Conservation (phyloP, 2,113 vertebrate genomes). For the Actinemys pallida region DNA sequence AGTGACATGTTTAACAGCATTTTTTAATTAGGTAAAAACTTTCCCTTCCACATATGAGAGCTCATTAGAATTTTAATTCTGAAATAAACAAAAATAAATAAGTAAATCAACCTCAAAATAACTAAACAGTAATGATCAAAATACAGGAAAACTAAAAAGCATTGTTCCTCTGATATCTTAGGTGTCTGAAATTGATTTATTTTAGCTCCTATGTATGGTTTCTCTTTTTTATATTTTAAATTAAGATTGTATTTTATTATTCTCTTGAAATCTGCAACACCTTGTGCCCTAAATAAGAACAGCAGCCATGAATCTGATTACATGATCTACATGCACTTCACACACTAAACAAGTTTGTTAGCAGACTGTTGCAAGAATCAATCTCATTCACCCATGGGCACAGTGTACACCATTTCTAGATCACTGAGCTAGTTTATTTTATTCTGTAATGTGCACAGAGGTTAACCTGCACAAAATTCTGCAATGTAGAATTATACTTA, state of each 20-base stretch:
- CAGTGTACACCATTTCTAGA: neutral
- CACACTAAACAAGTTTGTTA: neutral
- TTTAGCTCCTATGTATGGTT: conserved; percentile 1
- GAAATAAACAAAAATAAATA: conserved; percentile 6
- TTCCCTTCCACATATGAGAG: conserved; percentile 42
- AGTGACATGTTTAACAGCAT: conserved; percentile 24
- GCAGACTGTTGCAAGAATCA: neutral
- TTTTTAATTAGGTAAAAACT: conserved; percentile 47
- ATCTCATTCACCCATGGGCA: neutral
- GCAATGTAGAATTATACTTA: neutral
- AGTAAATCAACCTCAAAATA: neutral
- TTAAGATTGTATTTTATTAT: neutral
- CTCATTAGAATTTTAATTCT: conserved; percentile 5
- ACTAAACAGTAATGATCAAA: neutral
- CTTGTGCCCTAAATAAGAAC: neutral
- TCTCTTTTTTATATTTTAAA: neutral
- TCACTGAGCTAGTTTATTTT: neutral
- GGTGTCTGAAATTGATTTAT: neutral
- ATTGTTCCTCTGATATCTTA: neutral
- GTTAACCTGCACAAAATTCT: neutral
- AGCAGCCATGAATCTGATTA: neutral
- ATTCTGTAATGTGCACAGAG: conserved; percentile 7
- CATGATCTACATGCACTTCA: neutral
- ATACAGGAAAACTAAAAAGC: neutral
- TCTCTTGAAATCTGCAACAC: conserved; percentile 14